Evolutionary conservation across 2,888 invertebrate genomes (phyloP), one percentile per base, ranked within the genome.

Genomic region (Piscicola geometra): DNA sequence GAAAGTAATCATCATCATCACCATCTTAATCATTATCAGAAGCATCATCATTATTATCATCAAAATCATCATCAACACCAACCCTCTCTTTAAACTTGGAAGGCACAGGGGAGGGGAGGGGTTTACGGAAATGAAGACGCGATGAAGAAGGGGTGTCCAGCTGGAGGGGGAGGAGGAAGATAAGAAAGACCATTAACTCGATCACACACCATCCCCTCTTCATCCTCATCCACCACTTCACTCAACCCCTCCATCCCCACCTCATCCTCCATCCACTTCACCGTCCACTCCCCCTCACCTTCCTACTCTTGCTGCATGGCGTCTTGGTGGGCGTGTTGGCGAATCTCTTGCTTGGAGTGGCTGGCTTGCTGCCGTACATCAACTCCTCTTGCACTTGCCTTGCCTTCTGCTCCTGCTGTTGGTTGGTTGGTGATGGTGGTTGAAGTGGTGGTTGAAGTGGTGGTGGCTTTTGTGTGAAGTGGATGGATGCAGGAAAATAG

Each of bases 351-450:
- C 82, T 83, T 5, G 83, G 83, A 12, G 84, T 82, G 41, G 75
- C 70, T 15, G 80, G 79, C 60, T 83, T 83, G 71, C 82, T 83
- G 18, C 85, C 85, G 80, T 78, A 84, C 33, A 81, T 80, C 80
- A 84, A 81, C 77, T 85, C 85, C 75, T 84, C 82, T 75, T 85
- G 83, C 77, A 82, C 83, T 68, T 82, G 79, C 71, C 82, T 82
- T 0, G 80, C 82, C 56, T 81, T 81, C 18, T 81, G 81, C 75
- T 83, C 81, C 69, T 82, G 81, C 84, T 84, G 79, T 3, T 79
- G n/a, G n/a, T 28, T 9, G 32, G 21, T 25, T 9, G 3, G 9
- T 28, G 30, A 18, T 64, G 5, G 33, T 30, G 21, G 35, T 2
- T 30, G n/a, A n/a, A n/a, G n/a, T n/a, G n/a, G n/a, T n/a, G n/a